phyloP scores from a whole-genome alignment of 2,113 vertebrate genomes.

The Chloroceryle aenea region DNA sequence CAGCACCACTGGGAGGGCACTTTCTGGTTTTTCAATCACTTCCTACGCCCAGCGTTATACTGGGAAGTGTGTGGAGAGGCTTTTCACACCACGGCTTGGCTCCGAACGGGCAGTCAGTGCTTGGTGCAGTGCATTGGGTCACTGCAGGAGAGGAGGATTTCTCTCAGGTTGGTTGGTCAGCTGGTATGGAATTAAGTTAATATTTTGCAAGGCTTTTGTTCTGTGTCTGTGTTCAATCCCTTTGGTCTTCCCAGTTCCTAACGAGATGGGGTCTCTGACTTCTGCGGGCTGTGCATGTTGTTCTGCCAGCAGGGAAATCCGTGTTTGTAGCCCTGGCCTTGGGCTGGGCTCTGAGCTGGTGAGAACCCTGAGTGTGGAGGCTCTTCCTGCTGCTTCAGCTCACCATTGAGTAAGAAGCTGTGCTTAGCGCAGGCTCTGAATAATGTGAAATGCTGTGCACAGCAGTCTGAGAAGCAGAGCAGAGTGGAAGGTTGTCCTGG shows the following conservation, averaged over 20 bases:
- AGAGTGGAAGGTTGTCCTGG: background rate
- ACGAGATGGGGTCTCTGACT: background rate
- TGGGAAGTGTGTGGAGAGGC: background rate
- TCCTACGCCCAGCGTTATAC: background rate
- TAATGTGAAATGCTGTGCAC: background rate
- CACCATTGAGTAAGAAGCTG: background rate
- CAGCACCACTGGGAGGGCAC: background rate
- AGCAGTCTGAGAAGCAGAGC: background rate
- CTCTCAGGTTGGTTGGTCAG: background rate
- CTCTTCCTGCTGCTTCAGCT: background rate
- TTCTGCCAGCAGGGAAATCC: background rate
- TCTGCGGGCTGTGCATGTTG: background rate
- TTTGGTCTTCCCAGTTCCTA: background rate
- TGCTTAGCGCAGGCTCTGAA: background rate
- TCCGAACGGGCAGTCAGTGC: background rate
- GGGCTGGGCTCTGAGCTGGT: background rate
- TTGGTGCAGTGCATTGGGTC: accelerated
- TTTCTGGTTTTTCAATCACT: background rate
- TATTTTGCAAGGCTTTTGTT: background rate
- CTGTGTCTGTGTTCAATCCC: background rate
- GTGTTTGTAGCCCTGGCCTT: background rate
- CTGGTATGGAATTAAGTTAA: background rate
- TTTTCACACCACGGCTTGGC: background rate
- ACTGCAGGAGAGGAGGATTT: background rate
- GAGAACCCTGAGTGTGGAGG: background rate